Conservation (phyloP, 2,113 vertebrate genomes). For the Phasianus colchicus region DNA sequence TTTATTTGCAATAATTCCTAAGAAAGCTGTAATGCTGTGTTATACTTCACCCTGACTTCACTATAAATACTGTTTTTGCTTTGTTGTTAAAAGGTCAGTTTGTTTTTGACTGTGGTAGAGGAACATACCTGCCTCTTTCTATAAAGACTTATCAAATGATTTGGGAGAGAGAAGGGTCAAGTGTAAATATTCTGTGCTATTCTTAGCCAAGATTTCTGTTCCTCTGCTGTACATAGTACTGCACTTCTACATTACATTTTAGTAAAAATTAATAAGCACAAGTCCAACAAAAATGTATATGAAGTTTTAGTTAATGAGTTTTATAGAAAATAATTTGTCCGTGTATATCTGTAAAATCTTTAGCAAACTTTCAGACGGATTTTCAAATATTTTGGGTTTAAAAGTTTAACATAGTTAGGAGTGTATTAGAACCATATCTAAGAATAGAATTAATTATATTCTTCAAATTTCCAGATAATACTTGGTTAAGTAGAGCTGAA, state of each 20-base stretch:
- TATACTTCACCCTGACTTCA: not conserved
- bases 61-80: not conserved
- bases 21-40: not conserved
- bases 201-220: not conserved
- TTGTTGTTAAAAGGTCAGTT: conserved; percentile 48
- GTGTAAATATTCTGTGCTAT: not conserved
- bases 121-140: conserved; percentile 2
- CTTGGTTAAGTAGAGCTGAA: not conserved
- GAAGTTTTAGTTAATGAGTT: not conserved
- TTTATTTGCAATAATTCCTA: not conserved
- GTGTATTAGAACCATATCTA: not conserved
- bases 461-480: not conserved
- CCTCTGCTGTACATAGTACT: not conserved
- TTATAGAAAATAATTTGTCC: not conserved
- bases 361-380: not conserved
- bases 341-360: not conserved
- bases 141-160: not conserved
- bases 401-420: not conserved
- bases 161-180: not conserved
- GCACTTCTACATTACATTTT: not conserved
- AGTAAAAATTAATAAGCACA: not conserved
- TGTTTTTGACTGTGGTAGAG: not conserved
- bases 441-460: not conserved
- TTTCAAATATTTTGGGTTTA: not conserved
- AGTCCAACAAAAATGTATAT: not conserved